Base-by-base conservation (phyloP, 2,888 invertebrate genomes). In the Adelognathus sp. region DNA sequence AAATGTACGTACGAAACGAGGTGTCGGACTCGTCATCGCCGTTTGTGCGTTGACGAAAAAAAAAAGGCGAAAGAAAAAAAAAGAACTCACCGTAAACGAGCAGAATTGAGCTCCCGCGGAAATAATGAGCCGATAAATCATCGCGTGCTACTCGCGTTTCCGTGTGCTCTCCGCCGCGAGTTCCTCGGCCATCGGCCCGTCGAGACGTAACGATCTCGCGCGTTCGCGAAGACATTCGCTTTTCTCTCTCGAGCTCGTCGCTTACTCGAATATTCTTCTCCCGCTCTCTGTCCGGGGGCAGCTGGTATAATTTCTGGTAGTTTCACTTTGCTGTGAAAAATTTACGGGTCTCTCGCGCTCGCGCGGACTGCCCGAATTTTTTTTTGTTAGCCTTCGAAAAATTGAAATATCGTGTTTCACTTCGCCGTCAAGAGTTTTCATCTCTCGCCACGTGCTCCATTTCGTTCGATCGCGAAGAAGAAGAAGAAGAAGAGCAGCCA, bases 301-400 rank as follows among this genome's bases (percentile, higher is more conserved):
- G 71, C 71, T 76, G 71, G 16, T 56, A 71, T 46, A 46, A 66
- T 76, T 76, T 64, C 64, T 69, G 50, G 63, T 56, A 56, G 64
- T 78, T 81, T 72, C 78, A 80, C 67, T 77, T 52, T 44, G 63
- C 67, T 24, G 52, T 58, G 71, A 72, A 78, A 71, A 75, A 67
- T 69, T 74, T 77, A 73, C 64, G 73, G 71, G 67, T 16, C 56
- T 46, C 61, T 60, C 18, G 29, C 41, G 16, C 66, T 41, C 29
- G 14, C 21, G 14, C 21, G 24, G n/a, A 24, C 27, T 3, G 46
- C 3, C n/a, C 16, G 33, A 58, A 58, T 69, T 74, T 6, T 14
- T 18, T 36, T 52, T 56, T 9, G 11, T 27, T 6, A 46, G 16
- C 21, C 31, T 31, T 33, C 33, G 46, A 64, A 64, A 64, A 46